A percentile compares a stretch with the other conserved stretches of the same genome.
Evolutionary conservation across 37 sponge, comb jelly and placozoan species (phyloP).

Genomic region (Tethya wilhelma): DNA sequence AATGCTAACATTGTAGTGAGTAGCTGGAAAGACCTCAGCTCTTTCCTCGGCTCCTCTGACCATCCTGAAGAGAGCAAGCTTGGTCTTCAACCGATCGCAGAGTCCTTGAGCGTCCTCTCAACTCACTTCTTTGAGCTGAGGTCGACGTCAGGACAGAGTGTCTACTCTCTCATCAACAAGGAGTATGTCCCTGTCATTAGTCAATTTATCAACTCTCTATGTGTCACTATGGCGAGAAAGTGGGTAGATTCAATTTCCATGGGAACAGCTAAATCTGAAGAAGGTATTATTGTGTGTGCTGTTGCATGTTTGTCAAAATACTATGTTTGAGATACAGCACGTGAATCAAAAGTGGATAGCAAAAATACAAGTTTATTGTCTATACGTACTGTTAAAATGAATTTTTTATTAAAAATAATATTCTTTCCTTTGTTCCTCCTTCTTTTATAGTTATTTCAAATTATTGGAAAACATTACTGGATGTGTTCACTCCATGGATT

Average conservation of each 20-base stretch:
- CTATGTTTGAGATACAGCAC: conserved; percentile 40
- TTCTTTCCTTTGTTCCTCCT: not conserved
- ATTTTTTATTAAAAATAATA: too few species aligned
- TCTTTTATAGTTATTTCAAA: not conserved
- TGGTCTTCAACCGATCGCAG: conserved; percentile 40
- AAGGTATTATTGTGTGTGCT: conserved; percentile 23
- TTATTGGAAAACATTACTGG: not conserved
- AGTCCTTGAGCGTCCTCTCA: conserved; percentile 30
- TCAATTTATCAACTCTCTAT: conserved; percentile 22
- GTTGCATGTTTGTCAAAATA: not conserved
- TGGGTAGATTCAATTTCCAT: conserved; percentile 40
- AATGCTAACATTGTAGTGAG: not conserved
- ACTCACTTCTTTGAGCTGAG: conserved; percentile 29
- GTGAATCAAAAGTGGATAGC: conserved; percentile 60
- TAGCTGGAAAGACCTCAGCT: conserved; percentile 32
- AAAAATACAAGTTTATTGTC: too few species aligned
- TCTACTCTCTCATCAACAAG: conserved; percentile 23
- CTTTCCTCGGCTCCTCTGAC: not conserved
- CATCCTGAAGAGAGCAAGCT: conserved; percentile 9
- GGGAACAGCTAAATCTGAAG: not conserved
- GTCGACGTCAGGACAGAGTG: not conserved
- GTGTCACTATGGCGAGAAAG: conserved; percentile 15
- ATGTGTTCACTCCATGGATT: not conserved
- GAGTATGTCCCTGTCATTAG: conserved; percentile 42
- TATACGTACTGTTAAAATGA: too few species aligned